Evolutionary conservation across 2,888 invertebrate species (phyloP), one percentile per base, ranked within the genome.

Genomic region (Phyllotreta cruciferae): DNA sequence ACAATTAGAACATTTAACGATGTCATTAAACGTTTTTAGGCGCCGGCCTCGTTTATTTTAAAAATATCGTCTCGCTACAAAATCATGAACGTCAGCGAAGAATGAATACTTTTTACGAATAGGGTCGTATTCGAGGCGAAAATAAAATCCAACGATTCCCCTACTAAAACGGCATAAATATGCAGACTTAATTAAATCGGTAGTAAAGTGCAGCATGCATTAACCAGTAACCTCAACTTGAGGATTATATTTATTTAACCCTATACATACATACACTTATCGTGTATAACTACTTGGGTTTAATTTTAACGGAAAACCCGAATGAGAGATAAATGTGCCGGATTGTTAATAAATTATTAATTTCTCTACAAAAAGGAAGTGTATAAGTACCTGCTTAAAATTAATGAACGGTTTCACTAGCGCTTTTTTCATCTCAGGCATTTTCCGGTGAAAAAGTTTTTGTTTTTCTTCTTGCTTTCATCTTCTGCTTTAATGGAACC

Each of bases 1-100:
- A 50, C 50, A 35, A 50, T 50, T 50, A 50, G 24, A 50, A 36
- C 9, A 50, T 50, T 50, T 50, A 50, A 50, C 50, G 50, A 50
- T 50, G 50, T 8, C 24, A 35, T 35, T 8, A 9, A 49, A 49
- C 9, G 50, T 34, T 50, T 41, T n/a, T 36, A 50, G 50, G 35
- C 10, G 7, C 34, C 24, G 7, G 13, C 50, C 7, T 50, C 50
- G 36, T 34, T 36, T 50, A 50, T 50, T 24, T 50, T 50, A 13
- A 9, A 50, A 50, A 35, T 35, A 35, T 34, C 10, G 41, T 35
- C 50, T 24, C 34, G 24, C 10, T 35, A 50, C 9, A 41, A 41
- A n/a, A 41, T 41, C 24, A 24, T 24, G 24, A 24, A 24, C 24
- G 24, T 24, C 24, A 24, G 24, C 24, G 24, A 24, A 24, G 24